Percentiles rank a stretch among this genome's conserved stretches.
phyloP scores from a whole-genome alignment of 1,140 invertebrate genomes.

The Drosophila jambulina region DNA sequence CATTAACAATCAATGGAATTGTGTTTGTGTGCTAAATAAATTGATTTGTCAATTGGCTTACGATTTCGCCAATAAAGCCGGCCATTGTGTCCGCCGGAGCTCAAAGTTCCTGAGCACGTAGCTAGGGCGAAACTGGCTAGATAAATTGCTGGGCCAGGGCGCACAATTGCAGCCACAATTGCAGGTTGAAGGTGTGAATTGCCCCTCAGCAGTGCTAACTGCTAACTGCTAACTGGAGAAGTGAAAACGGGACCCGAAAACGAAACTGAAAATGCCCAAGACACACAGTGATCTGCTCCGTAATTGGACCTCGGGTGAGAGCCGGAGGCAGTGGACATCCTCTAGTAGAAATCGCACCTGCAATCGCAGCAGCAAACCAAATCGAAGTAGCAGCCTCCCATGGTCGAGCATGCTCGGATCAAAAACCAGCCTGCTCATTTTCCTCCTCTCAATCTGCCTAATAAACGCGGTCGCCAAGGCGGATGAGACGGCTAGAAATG shows the following conservation, averaged over 20 bases:
- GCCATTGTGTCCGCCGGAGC: constrained; percentile 35
- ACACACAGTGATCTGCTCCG: constrained; percentile 39
- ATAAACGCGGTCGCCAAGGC: constrained; percentile 44
- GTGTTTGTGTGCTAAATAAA: constrained; percentile 76
- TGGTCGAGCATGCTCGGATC: constrained; percentile 48
- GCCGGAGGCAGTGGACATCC: constrained; percentile 64
- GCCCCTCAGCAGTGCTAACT: constrained; percentile 45
- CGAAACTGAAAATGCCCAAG: constrained; percentile 57
- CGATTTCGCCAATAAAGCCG: constrained; percentile 58
- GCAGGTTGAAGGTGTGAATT: constrained; percentile 57
- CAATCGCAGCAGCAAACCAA: constrained; percentile 18
- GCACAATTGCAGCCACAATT: constrained; percentile 36
- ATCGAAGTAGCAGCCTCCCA: background rate
- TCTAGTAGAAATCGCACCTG: constrained; percentile 73
- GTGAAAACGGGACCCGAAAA: constrained; percentile 38
- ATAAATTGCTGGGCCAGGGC: constrained; percentile 47
- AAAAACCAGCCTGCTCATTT: constrained; percentile 39
- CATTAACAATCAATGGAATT: constrained; percentile 60
- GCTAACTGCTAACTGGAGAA: constrained; percentile 48
- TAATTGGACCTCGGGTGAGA: constrained; percentile 73
- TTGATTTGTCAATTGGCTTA: constrained; percentile 56
- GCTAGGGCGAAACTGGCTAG: constrained; percentile 42
- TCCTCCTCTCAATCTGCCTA: constrained; percentile 59
- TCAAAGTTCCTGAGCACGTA: constrained; percentile 37
- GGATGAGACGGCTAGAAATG: constrained; percentile 55